Conservation (phyloP, 2,888 invertebrate genomes). For the Tetranychus truncatus region DNA sequence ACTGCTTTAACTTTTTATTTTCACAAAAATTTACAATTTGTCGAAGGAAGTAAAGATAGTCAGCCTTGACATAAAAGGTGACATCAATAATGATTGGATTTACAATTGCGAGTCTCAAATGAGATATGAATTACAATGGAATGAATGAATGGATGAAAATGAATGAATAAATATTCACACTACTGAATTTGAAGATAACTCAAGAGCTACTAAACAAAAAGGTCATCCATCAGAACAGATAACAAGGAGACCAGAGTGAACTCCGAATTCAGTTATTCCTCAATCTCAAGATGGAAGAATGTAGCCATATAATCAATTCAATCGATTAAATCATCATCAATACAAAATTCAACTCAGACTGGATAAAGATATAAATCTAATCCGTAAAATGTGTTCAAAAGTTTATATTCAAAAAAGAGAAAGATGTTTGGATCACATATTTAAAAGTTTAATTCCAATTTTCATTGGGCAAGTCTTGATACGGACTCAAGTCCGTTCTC, state of each 20-base stretch:
- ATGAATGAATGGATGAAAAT: not conserved
- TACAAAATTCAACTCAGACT: too few species aligned
- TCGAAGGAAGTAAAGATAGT: not conserved
- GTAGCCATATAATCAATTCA: conserved; percentile 41
- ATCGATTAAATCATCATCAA: too few species aligned
- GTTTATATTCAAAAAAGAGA: too few species aligned
- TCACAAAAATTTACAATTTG: not conserved
- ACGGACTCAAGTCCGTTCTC: not conserved
- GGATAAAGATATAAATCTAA: too few species aligned
- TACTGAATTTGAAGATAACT: conserved; percentile 19
- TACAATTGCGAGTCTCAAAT: not conserved
- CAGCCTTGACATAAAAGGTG: not conserved
- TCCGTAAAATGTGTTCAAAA: too few species aligned
- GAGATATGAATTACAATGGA: not conserved
- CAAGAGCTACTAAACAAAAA: conserved; percentile 30
- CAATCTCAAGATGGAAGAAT: conserved; percentile 54
- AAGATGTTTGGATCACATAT: not conserved
- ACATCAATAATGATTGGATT: not conserved
- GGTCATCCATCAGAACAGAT: conserved; percentile 51
- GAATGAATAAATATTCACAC: conserved; percentile 1
- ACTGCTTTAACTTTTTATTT: not conserved
- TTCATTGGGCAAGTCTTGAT: not conserved
- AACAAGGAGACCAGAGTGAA: conserved; percentile 56
- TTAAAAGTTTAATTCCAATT: not conserved
- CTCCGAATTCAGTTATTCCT: conserved; percentile 45